Percentiles rank a stretch among this genome's conserved stretches.
Conservation (phyloP, 2,888 invertebrate species). For the Cheiracanthium punctorium region DNA sequence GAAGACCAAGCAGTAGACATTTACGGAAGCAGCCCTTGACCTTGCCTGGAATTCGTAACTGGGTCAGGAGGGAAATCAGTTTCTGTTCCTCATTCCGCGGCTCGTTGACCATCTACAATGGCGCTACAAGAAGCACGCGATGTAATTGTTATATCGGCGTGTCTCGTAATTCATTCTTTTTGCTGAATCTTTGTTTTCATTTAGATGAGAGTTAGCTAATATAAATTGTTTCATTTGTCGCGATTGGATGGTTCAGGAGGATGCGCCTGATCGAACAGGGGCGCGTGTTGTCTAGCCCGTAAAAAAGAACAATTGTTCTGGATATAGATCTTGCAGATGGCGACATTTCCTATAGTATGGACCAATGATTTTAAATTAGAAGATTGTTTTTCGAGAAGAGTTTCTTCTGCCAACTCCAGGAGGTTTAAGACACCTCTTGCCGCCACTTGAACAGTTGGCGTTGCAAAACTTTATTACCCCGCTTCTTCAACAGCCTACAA, state of each 20-base stretch:
- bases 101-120: constrained; percentile 26
- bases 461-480: no score
- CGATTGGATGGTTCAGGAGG: background rate
- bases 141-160: background rate
- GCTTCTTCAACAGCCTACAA: no score
- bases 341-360: background rate
- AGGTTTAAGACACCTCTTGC: no score
- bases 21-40: constrained; percentile 53
- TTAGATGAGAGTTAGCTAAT: background rate
- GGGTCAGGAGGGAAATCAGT: constrained; percentile 49
- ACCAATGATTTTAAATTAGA: background rate
- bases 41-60: constrained; percentile 47
- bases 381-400: background rate
- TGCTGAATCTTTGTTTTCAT: constrained; percentile 10
- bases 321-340: background rate
- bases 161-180: constrained; percentile 16
- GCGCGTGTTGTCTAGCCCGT: background rate
- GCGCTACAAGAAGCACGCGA: background rate
- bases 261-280: background rate
- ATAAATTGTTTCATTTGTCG: background rate
- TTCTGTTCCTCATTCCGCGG: constrained; percentile 42
- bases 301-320: background rate
- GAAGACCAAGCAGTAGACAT: background rate
- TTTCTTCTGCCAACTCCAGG: no score
- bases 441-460: no score